Base-by-base conservation (phyloP, 2,113 vertebrate species). In the Ceyx cyanopectus region DNA sequence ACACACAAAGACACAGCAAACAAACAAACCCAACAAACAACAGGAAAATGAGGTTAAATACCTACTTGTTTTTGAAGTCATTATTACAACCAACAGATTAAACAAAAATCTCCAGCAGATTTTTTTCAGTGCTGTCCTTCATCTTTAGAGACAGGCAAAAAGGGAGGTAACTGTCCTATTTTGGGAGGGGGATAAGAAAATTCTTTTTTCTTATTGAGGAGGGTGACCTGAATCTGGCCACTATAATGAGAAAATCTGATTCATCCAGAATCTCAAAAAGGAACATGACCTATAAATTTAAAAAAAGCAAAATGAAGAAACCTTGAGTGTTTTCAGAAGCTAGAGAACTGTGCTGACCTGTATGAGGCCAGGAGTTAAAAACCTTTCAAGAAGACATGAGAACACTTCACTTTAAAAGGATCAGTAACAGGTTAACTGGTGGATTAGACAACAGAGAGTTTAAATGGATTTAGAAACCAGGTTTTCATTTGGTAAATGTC, bases 161-260 rank as follows among this genome's bases (percentile, higher is more conserved):
- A 61, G 22, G 40, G 51, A 57, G 43, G 40, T 27, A 90, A 96
- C 19, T 37, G 27, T 50, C 37, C 70, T 79, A 27, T 46, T 88
- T 86, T 73, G n/a, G 14, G 7, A 12, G 8, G 7, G 6, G 6
- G 27, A 5, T 85, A 51, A 54, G 53, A 61, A 85, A 87, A 75
- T 60, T 50, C 37, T 60, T 92, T 91, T 91, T 95, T 92, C 87
- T 65, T 20, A 91, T 60, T 90, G 54, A 80, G 67, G 68, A 62
- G 48, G 32, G 56, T 92, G 89, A 91, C 75, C 58, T 81, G 57
- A 65, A 58, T 77, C 74, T 81, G 56, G 57, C 18, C 95, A 92
- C 88, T 85, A 65, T 82, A 90, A 95, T 83, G 61, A 79, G 45
- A 79, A 92, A 90, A 90, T 69, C 32, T 85, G 60, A 91, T 94